phyloP scores from a whole-genome alignment of 1,140 invertebrate species.

The Rhopalosiphum padi region DNA sequence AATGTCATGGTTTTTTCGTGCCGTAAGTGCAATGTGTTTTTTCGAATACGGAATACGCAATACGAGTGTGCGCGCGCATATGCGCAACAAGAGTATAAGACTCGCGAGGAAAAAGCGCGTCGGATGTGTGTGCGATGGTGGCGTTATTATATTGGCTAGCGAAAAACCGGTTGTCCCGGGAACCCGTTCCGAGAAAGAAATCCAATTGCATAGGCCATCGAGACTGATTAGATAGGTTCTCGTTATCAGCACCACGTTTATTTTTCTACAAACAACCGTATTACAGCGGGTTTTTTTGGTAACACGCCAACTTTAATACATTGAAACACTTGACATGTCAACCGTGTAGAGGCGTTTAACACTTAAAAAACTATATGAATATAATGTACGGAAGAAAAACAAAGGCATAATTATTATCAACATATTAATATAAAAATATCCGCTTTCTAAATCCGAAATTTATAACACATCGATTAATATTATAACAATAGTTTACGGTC shows the following conservation, averaged over 20 bases:
- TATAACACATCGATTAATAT: neutral
- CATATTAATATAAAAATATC: neutral
- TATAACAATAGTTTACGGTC: neutral
- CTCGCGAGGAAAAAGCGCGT: neutral
- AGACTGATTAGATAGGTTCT: neutral
- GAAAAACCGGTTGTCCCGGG: slow-evolving; percentile 38
- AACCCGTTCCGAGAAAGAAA: slow-evolving; percentile 32
- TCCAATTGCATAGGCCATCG: slow-evolving; percentile 7
- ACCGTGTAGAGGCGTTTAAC: neutral
- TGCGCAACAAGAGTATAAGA: neutral
- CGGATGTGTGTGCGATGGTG: neutral
- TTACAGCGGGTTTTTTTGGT: neutral
- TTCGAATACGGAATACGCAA: slow-evolving; percentile 3
- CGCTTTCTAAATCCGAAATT: neutral
- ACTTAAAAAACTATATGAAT: neutral
- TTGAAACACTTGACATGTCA: neutral
- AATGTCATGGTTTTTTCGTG: neutral
- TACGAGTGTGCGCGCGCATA: neutral
- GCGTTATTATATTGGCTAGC: neutral
- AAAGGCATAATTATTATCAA: neutral
- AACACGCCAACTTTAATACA: neutral
- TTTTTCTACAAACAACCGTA: neutral
- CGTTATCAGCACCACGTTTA: neutral
- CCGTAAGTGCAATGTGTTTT: neutral
- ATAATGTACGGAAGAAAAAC: neutral